phyloP scores from a whole-genome alignment of 2,113 vertebrate genomes.

The Suncus etruscus region DNA sequence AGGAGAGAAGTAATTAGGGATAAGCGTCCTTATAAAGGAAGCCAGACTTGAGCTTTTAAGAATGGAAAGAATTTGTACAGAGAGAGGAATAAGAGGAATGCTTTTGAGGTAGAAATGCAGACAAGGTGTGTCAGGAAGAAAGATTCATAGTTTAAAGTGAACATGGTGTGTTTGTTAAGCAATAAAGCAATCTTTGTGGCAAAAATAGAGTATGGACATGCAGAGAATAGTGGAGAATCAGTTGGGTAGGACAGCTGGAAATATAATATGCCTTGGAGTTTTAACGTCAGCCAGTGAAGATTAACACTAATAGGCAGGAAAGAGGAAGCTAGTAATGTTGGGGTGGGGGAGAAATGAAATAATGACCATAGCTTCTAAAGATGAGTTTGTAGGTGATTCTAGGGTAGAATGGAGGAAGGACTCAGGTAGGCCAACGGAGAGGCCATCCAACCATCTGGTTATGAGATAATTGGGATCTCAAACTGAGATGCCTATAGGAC shows the following conservation, averaged over 20 bases:
- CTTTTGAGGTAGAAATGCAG: not conserved
- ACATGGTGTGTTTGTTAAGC: not conserved
- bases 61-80: not conserved
- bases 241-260: slow-evolving; percentile 59
- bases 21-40: not conserved
- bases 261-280: slow-evolving; percentile 40
- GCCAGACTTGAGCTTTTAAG: not conserved
- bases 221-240: slow-evolving; percentile 46
- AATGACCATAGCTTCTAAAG: not conserved
- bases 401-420: not conserved
- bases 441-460: not conserved
- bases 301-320: slow-evolving; percentile 45
- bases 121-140: not conserved
- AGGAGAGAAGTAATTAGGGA: slow-evolving; percentile 21
- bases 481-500: not conserved
- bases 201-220: slow-evolving; percentile 64
- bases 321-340: slow-evolving; percentile 27
- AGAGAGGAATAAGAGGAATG: not conserved
- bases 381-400: not conserved
- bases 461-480: not conserved
- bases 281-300: slow-evolving; percentile 39
- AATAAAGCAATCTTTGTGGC: slow-evolving; percentile 51
- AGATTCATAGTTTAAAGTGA: slow-evolving; percentile 45
- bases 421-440: not conserved
- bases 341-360: slow-evolving; percentile 10